Evolutionary conservation across 2,888 invertebrate genomes (phyloP), one percentile per base, ranked within the genome.

Genomic region (Tyria jacobaeae): DNA sequence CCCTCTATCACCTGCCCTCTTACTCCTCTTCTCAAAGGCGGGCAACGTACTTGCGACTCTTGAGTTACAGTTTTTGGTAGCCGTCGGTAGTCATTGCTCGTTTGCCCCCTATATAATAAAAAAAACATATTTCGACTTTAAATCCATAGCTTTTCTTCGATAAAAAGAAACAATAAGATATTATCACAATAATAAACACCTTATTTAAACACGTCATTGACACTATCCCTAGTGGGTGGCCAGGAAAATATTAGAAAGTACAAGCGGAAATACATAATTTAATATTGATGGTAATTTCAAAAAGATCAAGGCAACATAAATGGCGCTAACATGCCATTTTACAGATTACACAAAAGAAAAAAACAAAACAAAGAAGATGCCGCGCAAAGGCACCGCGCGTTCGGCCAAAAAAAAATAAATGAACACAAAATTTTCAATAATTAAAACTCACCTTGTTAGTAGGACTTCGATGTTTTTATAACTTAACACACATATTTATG

Each of bases 261-360:
- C 60, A 75, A 87, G 86, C 92, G 92, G 92, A 91, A 91, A 91
- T 83, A 61, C 74, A 64, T 70, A 72, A 70, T 76, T 79, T 83
- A 86, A 89, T 84, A 89, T 87, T 83, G 85, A 89, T 86, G 80
- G 86, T 86, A 83, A 89, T 88, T 89, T 86, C 83, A 89, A 89
- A 83, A 84, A 83, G 83, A 86, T 85, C 87, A 85, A 74, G 69
- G 76, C 70, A 64, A 54, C 71, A 79, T 77, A 78, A 81, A 79
- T 83, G 91, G 91, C 91, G 92, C 89, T 91, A 92, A 92, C 89
- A 91, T 87, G 84, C 88, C 90, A 91, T 92, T 91, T 92, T 88
- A 92, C 92, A 91, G 90, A 92, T 92, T 90, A 90, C 75, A 91
- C 90, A 88, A 89, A 85, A 71, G 75, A 88, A 86, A 89, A 87